Evolutionary conservation across 2,797 vertebrate species (phyloP), one percentile per base, ranked within the genome.

Genomic region (Epinephelus coioides): DNA sequence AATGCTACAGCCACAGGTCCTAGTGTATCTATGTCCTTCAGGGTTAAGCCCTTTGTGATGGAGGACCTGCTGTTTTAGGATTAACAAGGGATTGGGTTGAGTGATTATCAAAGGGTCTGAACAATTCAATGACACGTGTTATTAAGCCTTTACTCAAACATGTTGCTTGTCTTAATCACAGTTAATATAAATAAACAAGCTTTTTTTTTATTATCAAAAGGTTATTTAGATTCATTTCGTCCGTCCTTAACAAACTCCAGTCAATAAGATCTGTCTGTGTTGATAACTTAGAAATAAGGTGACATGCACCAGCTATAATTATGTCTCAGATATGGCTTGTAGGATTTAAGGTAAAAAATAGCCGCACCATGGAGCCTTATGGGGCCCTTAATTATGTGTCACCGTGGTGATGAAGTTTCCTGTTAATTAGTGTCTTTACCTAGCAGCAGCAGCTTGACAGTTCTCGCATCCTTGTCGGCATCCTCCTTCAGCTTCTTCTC

Each of bases 401-500:
- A 78, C 19, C 53, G 67, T 49, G 55, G 73, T 56, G 43, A 51
- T 56, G 23, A 61, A 7, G 25, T 62, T 73, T 46, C 46, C 61
- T 51, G 44, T n/a, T 21, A 56, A 50, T 65, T 66, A 44, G 27
- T 49, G 34, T 85, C 69, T 81, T 95, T 98, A 99, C 98, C 98
- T 92, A 99, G 95, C 85, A 99, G 96, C 88, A 99, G 97, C 89
- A 99, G 95, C 89, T 99, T 99, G 92, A 99, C 98, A 0, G 98
- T 99, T 83, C 98, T 97, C 78, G 98, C 98, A 51, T 99, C 98
- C 80, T 92, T 97, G 88, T 99, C 98, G 0, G 96, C 98, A 2
- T 99, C 98, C 83, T 99, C 98, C 85, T 98, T 98, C 88, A 99
- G 95, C 87, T 97, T 99, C 94, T 98, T 99, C 92, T 99, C 98